phyloP scores from a whole-genome alignment of 2,888 invertebrate species.

The Gastrophysa polygoni region DNA sequence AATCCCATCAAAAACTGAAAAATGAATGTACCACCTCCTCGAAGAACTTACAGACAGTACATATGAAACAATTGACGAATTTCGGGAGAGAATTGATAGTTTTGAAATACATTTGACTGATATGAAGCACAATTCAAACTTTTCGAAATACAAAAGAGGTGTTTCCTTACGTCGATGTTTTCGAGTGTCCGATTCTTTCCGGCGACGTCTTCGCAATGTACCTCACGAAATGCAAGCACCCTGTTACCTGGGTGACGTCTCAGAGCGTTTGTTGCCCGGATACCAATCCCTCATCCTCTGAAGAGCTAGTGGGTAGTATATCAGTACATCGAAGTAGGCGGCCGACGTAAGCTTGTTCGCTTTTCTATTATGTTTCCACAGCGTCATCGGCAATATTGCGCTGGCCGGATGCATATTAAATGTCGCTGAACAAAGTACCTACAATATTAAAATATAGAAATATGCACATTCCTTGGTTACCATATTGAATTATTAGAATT shows the following conservation, averaged over 20 bases:
- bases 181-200: too few species aligned
- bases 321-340: constrained; percentile 55
- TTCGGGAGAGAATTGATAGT: too few species aligned
- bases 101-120: too few species aligned
- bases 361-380: constrained; percentile 48
- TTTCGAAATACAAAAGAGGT: constrained; percentile 14
- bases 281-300: constrained; percentile 53
- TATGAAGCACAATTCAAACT: too few species aligned
- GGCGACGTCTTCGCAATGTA: constrained; percentile 19
- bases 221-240: constrained; percentile 31
- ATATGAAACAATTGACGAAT: too few species aligned
- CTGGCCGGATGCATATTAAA: constrained; percentile 44
- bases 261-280: constrained; percentile 58
- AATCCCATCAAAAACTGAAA: too few species aligned
- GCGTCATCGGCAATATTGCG: constrained; percentile 31
- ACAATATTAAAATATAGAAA: constrained; percentile 54
- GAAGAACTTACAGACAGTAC: too few species aligned
- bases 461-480: constrained; percentile 47
- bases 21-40: too few species aligned
- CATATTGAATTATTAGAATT: constrained; percentile 57
- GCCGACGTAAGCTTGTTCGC: constrained; percentile 45
- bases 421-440: constrained; percentile 47
- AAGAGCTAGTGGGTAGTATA: constrained; percentile 42
- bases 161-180: too few species aligned
- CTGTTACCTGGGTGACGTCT: constrained; percentile 58